Percentiles rank a stretch among this genome's conserved stretches.
Evolutionary conservation across 2,888 invertebrate genomes (phyloP).

Genomic region (Mythimna impura): DNA sequence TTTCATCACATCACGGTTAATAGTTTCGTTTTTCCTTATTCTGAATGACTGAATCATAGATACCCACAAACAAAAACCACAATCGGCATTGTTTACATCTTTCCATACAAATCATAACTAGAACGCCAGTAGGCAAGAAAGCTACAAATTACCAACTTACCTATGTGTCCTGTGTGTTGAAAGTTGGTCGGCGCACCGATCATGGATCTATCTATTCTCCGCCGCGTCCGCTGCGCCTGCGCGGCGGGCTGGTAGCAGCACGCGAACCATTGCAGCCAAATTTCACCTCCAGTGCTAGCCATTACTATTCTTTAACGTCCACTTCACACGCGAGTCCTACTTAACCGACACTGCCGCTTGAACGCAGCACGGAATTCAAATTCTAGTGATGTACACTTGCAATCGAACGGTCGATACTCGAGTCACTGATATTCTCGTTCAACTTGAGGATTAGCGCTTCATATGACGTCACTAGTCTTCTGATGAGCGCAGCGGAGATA

Average conservation of each 20-base stretch:
- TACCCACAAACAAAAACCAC: background rate
- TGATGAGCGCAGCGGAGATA: conserved; percentile 80
- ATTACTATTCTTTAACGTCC: conserved; percentile 83
- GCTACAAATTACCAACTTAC: conserved; percentile 69
- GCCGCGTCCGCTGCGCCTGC: conserved; percentile 93
- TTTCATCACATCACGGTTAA: background rate
- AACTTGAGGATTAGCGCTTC: conserved; percentile 58
- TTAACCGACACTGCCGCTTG: conserved; percentile 62
- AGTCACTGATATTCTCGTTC: conserved; percentile 64
- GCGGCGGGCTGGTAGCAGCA: conserved; percentile 96
- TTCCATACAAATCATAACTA: background rate
- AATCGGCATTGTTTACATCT: background rate
- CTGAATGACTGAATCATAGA: too few relatives aligned
- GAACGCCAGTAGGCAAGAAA: conserved; percentile 15
- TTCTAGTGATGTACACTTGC: conserved; percentile 65
- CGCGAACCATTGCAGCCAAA: conserved; percentile 98
- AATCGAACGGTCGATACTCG: conserved; percentile 69
- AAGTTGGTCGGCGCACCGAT: conserved; percentile 99
- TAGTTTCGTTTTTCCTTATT: conserved; percentile 12
- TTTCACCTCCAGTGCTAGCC: conserved; percentile 94
- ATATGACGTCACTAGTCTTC: conserved; percentile 67
- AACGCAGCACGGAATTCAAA: conserved; percentile 66
- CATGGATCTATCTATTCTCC: conserved; percentile 97
- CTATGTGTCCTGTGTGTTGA: conserved; percentile 95
- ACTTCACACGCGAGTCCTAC: conserved; percentile 71